Conservation (phyloP, 2,113 vertebrate genomes). For the Peucedramus taeniatus region DNA sequence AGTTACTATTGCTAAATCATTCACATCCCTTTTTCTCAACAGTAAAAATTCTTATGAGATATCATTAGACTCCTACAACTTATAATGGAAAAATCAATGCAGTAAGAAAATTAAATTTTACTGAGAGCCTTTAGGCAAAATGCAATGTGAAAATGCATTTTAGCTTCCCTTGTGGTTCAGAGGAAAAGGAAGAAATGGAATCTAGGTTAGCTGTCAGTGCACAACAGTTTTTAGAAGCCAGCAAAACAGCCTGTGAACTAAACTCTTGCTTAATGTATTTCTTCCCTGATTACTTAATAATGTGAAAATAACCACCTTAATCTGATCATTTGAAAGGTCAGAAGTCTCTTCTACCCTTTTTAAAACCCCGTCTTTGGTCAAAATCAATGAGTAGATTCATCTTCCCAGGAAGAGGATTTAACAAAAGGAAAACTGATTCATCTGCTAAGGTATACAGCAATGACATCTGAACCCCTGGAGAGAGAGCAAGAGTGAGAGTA, state of each 20-base stretch:
- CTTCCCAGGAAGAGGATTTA: conserved; percentile 72
- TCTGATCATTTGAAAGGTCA: conserved; percentile 88
- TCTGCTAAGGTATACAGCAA: conserved; percentile 67
- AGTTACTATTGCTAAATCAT: conserved; percentile 69
- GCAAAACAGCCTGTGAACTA: conserved; percentile 63
- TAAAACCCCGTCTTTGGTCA: conserved; percentile 74
- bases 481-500: conserved; percentile 58
- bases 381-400: conserved; percentile 79
- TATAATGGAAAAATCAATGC: conserved; percentile 91
- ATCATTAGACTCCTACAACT: conserved; percentile 85
- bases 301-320: conserved; percentile 83
- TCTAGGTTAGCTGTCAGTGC: conserved; percentile 75
- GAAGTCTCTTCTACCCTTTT: conserved; percentile 77
- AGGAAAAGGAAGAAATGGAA: conserved; percentile 77
- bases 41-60: conserved; percentile 78
- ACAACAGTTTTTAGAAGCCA: conserved; percentile 66
- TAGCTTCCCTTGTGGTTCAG: conserved; percentile 82
- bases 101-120: conserved; percentile 97
- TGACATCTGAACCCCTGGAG: conserved; percentile 74
- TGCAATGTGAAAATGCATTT: conserved; percentile 93
- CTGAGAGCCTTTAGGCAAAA: conserved; percentile 94
- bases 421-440: conserved; percentile 68
- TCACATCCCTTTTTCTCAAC: conserved; percentile 65
- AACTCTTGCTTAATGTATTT: conserved; percentile 79
- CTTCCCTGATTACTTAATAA: conserved; percentile 85